These are phyloP conservation scores for Hassar affinis DNA, from an alignment of 2,113 vertebrate species.

Conservation along the genomic window DNA sequence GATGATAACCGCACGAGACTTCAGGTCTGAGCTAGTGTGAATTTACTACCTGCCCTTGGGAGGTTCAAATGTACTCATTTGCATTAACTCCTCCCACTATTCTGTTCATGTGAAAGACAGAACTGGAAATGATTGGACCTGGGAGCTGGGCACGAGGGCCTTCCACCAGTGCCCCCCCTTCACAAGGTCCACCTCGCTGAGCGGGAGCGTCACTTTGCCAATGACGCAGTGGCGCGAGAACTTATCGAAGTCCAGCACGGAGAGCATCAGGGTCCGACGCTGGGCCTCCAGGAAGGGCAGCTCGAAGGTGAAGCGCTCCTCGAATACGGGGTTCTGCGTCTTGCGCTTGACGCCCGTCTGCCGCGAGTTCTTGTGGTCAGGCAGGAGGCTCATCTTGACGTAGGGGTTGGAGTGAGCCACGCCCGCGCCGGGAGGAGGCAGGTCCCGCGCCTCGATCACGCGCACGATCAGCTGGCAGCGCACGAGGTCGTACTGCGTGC, in stretches of 20 bases:
- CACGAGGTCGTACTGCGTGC: constrained; percentile 85
- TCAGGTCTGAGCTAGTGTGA: too few relatives aligned
- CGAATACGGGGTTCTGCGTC: constrained; percentile 86
- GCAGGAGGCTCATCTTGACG: constrained; percentile 86
- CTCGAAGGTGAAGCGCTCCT: constrained; percentile 88
- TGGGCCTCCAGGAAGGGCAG: constrained; percentile 89
- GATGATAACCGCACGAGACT: too few relatives aligned
- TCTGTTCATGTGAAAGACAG: neutral
- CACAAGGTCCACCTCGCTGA: constrained; percentile 86
- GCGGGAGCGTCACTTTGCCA: constrained; percentile 82
- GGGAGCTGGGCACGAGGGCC: constrained; percentile 84
- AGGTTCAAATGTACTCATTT: neutral
- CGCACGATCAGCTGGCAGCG: constrained; percentile 80
- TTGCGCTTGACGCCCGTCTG: constrained; percentile 89
- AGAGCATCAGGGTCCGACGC: constrained; percentile 84
- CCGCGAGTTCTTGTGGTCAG: constrained; percentile 89
- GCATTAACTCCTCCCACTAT: neutral
- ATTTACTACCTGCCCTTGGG: too few relatives aligned
- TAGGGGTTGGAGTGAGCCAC: constrained; percentile 89
- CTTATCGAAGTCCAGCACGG: constrained; percentile 87
- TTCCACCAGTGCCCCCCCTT: constrained; percentile 93
- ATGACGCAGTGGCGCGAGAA: constrained; percentile 88
- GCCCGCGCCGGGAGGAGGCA: constrained; percentile 78
- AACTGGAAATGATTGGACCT: constrained; percentile 66
- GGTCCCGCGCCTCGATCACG: constrained; percentile 85